These are phyloP conservation scores for Coenobita brevimanus DNA, from an alignment of 1,140 invertebrate genomes.

Conservation along the genomic window DNA sequence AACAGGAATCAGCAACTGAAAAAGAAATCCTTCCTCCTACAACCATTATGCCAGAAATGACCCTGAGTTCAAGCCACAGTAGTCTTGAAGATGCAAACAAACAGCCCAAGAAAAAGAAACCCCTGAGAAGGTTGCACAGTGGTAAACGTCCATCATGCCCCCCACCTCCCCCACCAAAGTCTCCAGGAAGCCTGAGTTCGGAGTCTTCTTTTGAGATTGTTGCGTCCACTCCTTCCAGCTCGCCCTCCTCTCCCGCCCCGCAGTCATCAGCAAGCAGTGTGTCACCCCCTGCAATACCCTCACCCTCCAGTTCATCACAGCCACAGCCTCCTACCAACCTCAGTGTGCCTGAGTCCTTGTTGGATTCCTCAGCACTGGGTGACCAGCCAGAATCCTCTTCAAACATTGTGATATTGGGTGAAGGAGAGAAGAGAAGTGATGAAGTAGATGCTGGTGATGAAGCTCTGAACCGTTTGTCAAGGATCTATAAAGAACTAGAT, in stretches of 20 bases:
- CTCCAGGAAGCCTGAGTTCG: not conserved
- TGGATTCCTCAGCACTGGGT: too few species aligned
- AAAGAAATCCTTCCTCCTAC: not conserved
- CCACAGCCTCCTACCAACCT: too few species aligned
- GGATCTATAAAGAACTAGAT: not conserved
- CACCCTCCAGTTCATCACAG: too few species aligned
- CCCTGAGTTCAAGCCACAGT: not conserved
- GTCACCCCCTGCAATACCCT: too few species aligned
- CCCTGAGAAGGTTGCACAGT: not conserved
- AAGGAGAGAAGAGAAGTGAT: not conserved
- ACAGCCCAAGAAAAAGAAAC: not conserved
- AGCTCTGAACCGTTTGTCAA: not conserved
- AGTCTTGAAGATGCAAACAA: not conserved
- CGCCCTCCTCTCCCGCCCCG: too few species aligned
- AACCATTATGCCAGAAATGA: too few species aligned
- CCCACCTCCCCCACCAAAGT: not conserved
- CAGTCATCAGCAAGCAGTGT: too few species aligned
- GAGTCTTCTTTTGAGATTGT: too few species aligned
- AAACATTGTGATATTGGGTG: too few species aligned
- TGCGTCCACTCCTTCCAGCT: too few species aligned
- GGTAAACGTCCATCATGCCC: slow-evolving; percentile 1
- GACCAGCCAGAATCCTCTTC: too few species aligned
- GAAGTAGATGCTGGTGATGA: not conserved
- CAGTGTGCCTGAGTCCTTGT: too few species aligned
- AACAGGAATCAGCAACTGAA: not conserved